Evolutionary conservation across 2,888 invertebrate species (phyloP).

Genomic region (Apocheima hispidaria): DNA sequence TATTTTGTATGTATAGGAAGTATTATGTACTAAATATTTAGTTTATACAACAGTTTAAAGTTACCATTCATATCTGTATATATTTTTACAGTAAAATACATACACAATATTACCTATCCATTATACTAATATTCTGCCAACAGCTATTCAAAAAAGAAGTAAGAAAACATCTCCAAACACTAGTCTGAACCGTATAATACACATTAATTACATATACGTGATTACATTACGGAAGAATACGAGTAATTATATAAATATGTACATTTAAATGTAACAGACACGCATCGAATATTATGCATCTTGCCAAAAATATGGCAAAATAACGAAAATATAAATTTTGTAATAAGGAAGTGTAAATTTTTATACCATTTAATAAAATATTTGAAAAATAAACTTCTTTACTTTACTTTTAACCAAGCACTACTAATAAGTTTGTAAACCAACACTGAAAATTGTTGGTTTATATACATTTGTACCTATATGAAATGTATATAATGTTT

Average conservation of each 20-base stretch:
- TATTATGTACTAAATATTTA: background rate
- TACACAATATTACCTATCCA: constrained; percentile 3
- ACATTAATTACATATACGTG: constrained; percentile 30
- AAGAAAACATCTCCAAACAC: constrained; percentile 38
- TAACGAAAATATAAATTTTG: constrained; percentile 63
- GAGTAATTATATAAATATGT: constrained; percentile 39
- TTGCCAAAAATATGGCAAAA: constrained; percentile 45
- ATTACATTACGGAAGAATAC: constrained; percentile 29
- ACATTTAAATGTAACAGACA: constrained; percentile 28
- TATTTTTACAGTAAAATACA: background rate
- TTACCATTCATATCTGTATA: constrained; percentile 8
- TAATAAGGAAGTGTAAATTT: constrained; percentile 77
- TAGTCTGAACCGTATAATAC: constrained; percentile 55
- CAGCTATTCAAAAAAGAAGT: constrained; percentile 11
- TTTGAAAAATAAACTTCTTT: constrained; percentile 65
- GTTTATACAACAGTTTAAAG: background rate
- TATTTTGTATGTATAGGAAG: constrained; percentile 41
- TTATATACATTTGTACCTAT: too few species aligned
- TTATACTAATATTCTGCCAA: constrained; percentile 55
- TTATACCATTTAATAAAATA: constrained; percentile 82
- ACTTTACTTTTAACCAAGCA: constrained; percentile 59
- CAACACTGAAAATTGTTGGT: too few species aligned
- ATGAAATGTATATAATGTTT: constrained; percentile 19
- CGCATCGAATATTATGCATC: constrained; percentile 45
- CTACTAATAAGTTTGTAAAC: background rate